Conservation (phyloP, 2,113 vertebrate genomes). For the Engystomops pustulosus region DNA sequence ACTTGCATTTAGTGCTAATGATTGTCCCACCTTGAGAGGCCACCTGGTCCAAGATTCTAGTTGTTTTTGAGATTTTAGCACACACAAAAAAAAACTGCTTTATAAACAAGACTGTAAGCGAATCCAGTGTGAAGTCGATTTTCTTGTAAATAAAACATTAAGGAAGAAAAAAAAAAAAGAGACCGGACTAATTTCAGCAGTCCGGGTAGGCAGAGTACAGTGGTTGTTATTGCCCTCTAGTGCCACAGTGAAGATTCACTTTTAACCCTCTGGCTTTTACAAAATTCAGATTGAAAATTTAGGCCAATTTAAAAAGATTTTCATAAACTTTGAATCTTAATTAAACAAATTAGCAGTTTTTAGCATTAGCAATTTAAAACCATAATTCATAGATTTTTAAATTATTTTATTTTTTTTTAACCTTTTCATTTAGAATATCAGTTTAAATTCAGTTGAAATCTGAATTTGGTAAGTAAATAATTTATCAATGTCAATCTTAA, state of each 20-base stretch:
- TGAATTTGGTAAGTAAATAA: too few relatives aligned
- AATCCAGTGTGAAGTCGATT: conserved; percentile 32
- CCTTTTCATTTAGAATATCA: too few relatives aligned
- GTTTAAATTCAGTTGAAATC: too few relatives aligned
- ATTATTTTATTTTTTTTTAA: too few relatives aligned
- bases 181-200: conserved; percentile 15
- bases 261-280: conserved; percentile 7
- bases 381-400: too few relatives aligned
- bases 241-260: conserved; percentile 50
- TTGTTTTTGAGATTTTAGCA: conserved; percentile 30
- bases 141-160: conserved; percentile 13
- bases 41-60: conserved; percentile 32
- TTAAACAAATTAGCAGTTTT: too few relatives aligned
- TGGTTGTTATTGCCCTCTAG: conserved; percentile 57
- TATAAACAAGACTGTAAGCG: conserved; percentile 9
- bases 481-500: too few relatives aligned
- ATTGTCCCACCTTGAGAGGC: conserved; percentile 22
- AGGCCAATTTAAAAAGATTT: neutral
- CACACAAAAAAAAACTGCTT: conserved; percentile 16
- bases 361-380: too few relatives aligned
- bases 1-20: conserved; percentile 11
- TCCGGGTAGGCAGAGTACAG: conserved; percentile 29
- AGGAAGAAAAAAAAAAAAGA: neutral
- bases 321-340: too few relatives aligned
- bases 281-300: neutral